Evolutionary conservation across 2,888 invertebrate species (phyloP).

Genomic region (Neoaliturus tenellus): DNA sequence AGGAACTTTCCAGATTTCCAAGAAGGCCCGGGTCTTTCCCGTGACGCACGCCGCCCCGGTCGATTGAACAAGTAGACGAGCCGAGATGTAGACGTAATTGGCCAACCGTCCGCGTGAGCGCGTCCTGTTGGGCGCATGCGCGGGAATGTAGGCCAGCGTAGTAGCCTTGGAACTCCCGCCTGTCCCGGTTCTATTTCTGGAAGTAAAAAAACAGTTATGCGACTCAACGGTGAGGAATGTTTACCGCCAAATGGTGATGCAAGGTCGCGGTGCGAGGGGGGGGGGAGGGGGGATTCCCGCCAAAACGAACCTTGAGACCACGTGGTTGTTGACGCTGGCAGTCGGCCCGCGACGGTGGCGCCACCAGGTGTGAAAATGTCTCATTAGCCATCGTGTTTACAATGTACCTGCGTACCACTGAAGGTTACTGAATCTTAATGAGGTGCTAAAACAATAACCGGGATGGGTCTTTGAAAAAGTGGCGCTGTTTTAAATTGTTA

Average conservation of each 20-base stretch:
- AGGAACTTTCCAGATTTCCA: neutral
- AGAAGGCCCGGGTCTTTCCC: neutral
- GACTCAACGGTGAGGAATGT: constrained; percentile 41
- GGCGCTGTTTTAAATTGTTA: no score
- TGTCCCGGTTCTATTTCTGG: constrained; percentile 41
- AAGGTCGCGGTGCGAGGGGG: neutral
- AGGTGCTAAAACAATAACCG: no score
- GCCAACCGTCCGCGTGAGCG: no score
- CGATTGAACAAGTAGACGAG: neutral
- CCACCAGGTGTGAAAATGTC: neutral
- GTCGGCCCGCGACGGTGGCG: neutral
- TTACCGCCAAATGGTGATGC: constrained; percentile 27
- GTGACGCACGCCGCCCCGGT: neutral
- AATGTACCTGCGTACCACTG: no score
- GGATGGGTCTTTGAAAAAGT: no score
- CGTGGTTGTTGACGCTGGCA: constrained; percentile 10
- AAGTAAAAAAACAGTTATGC: constrained; percentile 46
- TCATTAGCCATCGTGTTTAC: neutral
- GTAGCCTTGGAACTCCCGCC: constrained; percentile 32
- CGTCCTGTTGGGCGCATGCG: neutral
- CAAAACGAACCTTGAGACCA: constrained; percentile 42
- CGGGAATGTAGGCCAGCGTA: constrained; percentile 10
- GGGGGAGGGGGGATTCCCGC: constrained; percentile 32
- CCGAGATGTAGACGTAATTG: no score
- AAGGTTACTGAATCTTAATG: no score